Base-by-base conservation (phyloP, 1,140 invertebrate genomes). In the Anastrepha obliqua region DNA sequence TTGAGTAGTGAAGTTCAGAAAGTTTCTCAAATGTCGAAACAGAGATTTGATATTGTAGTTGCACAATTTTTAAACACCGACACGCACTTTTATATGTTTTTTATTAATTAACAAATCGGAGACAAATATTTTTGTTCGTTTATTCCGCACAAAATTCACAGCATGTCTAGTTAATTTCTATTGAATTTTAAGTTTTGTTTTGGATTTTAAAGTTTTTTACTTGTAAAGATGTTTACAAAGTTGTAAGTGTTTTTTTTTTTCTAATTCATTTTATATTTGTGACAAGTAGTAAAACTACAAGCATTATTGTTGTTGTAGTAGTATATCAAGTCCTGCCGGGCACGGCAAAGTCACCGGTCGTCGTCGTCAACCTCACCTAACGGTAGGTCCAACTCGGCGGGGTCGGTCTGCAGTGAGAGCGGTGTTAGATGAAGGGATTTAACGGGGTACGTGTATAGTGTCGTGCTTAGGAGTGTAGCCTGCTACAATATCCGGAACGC, bases 81-180 rank as follows among this genome's bases (percentile, higher is more conserved):
- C 8, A 78, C 42, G 5, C 70, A 81, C 74, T 55, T 81, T 81
- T 81, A 47, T 58, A 81, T 2, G 8, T 81, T 55, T 81, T 29
- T 81, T 81, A 81, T 55, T 81, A 81, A 81, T 81, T 81, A 81
- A 81, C 51, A 55, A 55, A 81, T 55, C 74, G 74, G 4, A 55
- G 47, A 55, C 44, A 67, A 81, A 81, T 81, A 44, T 42, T 81
- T 81, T 81, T 55, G 20, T 81, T 81, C 20, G 7, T 55, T 58
- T 81, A 81, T 81, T n/a, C 47, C 20, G 74, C 74, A 81, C 20
- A 81, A 81, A 81, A 81, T 81, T 51, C 74, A 81, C 20, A 81
- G 74, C 74, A 81, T 81, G 74, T 81, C 74, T 81, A 81, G 74
- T 81, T 81, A 81, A 81, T 81, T 81, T 81, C 74, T 81, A 81